A percentile compares a stretch with the other conserved stretches of the same genome.
Conservation (phyloP, 2,888 invertebrate species). For the Pollenia amentaria region DNA sequence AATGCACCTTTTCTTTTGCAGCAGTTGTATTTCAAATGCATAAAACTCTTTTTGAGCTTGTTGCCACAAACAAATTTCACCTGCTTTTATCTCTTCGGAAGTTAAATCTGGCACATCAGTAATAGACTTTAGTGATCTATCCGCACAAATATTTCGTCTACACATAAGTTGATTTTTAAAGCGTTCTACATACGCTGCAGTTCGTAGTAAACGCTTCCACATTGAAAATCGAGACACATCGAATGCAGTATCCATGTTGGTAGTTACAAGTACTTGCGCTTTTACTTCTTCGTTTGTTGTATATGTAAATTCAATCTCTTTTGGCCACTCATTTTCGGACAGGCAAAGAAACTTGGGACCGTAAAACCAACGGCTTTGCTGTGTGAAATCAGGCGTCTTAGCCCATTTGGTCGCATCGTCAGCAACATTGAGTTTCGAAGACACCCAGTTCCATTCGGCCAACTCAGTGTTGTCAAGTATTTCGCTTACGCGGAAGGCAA, state of each 20-base stretch:
- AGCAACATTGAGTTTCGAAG: conserved; percentile 27
- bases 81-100: conserved; percentile 16
- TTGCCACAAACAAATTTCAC: conserved; percentile 40
- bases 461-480: background rate
- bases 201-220: conserved; percentile 27
- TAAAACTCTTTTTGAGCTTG: conserved; percentile 48
- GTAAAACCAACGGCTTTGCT: conserved; percentile 35
- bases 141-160: background rate
- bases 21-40: too few species aligned
- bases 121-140: background rate
- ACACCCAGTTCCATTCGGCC: conserved; percentile 48
- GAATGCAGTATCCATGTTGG: background rate
- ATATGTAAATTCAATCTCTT: background rate
- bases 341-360: conserved; percentile 36
- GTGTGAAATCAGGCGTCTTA: conserved; percentile 6
- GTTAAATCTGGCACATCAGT: conserved; percentile 13
- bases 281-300: conserved; percentile 18
- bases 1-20: too few species aligned
- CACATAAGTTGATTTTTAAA: conserved; percentile 8
- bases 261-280: background rate
- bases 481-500: conserved; percentile 19
- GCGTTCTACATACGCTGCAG: conserved; percentile 36
- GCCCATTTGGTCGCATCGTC: conserved; percentile 59
- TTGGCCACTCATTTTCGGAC: conserved; percentile 26
- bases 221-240: conserved; percentile 34